Conservation (phyloP, 2,797 vertebrate species). For the Lindbergichthys nudifrons region DNA sequence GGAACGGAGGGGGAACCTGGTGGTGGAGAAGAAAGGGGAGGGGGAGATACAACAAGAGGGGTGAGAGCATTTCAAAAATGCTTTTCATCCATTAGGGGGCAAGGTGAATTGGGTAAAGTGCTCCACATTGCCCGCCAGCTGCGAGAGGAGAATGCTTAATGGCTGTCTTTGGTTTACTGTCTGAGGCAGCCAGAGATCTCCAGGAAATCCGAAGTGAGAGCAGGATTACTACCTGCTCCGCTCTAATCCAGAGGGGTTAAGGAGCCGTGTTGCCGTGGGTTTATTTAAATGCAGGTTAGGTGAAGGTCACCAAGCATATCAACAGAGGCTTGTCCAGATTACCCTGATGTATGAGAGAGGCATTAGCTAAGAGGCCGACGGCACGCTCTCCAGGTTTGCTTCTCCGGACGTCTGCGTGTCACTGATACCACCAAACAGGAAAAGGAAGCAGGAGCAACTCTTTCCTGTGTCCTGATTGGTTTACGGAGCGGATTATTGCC, state of each 20-base stretch:
- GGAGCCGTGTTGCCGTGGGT: constrained; percentile 59
- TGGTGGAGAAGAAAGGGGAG: neutral
- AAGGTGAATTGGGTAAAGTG: constrained; percentile 62
- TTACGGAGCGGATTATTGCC: constrained; percentile 47
- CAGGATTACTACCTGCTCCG: constrained; percentile 66
- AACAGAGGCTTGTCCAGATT: constrained; percentile 54
- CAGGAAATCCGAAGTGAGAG: constrained; percentile 47
- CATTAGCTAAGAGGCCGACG: neutral
- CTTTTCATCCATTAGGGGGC: constrained; percentile 66
- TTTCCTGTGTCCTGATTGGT: constrained; percentile 63
- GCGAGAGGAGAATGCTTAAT: constrained; percentile 71
- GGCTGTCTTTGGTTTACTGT: constrained; percentile 14
- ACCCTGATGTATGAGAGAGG: constrained; percentile 44
- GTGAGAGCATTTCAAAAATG: constrained; percentile 44
- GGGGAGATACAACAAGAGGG: neutral
- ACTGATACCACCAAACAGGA: constrained; percentile 62
- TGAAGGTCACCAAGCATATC: constrained; percentile 36
- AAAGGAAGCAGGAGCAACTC: constrained; percentile 50
- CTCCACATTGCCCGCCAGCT: constrained; percentile 34
- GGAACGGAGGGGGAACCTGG: constrained; percentile 66
- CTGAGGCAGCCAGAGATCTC: constrained; percentile 29
- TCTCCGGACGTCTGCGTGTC: constrained; percentile 26
- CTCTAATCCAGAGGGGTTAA: constrained; percentile 73
- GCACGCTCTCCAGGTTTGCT: constrained; percentile 1
- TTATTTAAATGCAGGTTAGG: constrained; percentile 58